Conservation (phyloP, 2,888 invertebrate species). For the Hylaea fasciaria region DNA sequence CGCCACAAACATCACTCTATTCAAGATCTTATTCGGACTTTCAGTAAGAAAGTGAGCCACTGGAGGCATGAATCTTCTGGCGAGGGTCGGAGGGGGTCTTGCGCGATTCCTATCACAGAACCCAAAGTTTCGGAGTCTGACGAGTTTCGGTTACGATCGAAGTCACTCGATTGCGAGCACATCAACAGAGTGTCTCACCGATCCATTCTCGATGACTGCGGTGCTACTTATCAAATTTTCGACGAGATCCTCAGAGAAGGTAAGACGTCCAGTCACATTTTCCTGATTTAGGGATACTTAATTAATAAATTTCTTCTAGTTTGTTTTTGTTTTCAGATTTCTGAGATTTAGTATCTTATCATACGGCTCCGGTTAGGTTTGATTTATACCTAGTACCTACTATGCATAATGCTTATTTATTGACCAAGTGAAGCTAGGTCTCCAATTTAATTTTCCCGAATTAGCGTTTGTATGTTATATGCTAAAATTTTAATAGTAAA, state of each 20-base stretch:
- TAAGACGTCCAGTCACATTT: conserved; percentile 43
- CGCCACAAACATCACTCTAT: conserved; percentile 88
- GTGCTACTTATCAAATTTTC: conserved; percentile 92
- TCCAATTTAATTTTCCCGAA: conserved; percentile 30
- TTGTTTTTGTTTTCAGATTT: too few species aligned
- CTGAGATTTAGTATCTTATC: conserved; percentile 38
- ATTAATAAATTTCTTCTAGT: too few species aligned
- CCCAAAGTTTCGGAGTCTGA: conserved; percentile 77
- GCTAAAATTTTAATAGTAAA: too few species aligned
- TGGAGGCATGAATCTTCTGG: conserved; percentile 86
- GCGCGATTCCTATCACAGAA: conserved; percentile 76
- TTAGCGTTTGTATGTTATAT: too few species aligned
- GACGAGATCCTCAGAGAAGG: conserved; percentile 88
- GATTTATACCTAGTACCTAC: too few species aligned
- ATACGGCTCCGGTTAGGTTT: background rate
- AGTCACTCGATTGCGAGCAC: conserved; percentile 89
- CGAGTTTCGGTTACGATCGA: conserved; percentile 91
- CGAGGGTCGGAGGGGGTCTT: conserved; percentile 78
- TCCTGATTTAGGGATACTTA: too few species aligned
- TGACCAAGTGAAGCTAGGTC: conserved; percentile 41
- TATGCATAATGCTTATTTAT: conserved; percentile 46
- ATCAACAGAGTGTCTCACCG: conserved; percentile 66
- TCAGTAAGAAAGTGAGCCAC: conserved; percentile 90
- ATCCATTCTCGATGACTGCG: conserved; percentile 89
- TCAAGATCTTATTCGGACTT: conserved; percentile 90